Evolutionary conservation across 2,888 invertebrate genomes (phyloP).

Genomic region (Lithophane socia): DNA sequence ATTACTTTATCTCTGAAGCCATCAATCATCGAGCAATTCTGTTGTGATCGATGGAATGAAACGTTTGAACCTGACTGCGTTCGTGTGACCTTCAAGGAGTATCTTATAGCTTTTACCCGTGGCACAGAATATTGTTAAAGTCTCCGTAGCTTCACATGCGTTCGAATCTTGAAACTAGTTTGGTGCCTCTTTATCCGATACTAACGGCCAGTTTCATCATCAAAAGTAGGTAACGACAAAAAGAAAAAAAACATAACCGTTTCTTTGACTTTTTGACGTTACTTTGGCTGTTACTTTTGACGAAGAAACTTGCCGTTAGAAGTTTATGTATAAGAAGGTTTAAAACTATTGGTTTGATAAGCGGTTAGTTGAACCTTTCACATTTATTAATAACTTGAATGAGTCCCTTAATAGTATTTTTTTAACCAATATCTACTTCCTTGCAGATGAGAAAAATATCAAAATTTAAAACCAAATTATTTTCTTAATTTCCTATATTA

Average conservation of each 20-base stretch:
- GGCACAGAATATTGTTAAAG: neutral
- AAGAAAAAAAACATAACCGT: no score
- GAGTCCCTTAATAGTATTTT: neutral
- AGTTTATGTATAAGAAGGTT: no score
- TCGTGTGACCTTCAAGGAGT: neutral
- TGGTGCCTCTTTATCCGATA: neutral
- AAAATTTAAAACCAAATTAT: neutral
- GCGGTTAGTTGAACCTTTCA: no score
- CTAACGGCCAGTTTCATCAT: no score
- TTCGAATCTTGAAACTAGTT: neutral
- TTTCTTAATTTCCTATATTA: neutral
- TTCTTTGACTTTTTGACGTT: no score
- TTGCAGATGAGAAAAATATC: neutral
- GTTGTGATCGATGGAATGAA: conserved; percentile 34
- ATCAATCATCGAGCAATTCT: conserved; percentile 55
- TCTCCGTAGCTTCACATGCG: neutral
- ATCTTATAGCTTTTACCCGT: neutral
- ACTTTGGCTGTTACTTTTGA: no score
- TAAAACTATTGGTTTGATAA: no score
- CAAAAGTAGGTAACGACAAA: no score
- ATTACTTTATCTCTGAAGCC: conserved; percentile 41
- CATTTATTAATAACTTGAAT: neutral
- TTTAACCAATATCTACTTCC: no score
- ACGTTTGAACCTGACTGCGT: conserved; percentile 28
- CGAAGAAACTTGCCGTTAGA: no score